These are phyloP conservation scores for Mesochorus sp. DNA, from an alignment of 2,888 invertebrate species.

Conservation along the genomic window DNA sequence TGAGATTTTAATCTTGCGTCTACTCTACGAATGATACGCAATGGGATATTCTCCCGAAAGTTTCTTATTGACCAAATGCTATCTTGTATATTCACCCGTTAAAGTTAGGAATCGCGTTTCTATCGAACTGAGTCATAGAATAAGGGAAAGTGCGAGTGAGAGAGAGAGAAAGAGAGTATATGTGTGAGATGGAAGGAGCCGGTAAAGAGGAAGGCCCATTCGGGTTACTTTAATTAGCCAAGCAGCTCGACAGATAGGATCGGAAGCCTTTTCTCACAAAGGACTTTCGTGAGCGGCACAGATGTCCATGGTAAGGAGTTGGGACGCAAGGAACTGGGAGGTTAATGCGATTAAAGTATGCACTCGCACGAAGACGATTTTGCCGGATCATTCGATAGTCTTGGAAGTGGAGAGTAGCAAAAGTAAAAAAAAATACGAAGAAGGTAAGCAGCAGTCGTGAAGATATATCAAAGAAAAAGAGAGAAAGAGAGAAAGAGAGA, in stretches of 20 bases:
- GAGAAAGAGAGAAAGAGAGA: not conserved
- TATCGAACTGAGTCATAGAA: constrained; percentile 4
- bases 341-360: constrained; percentile 71
- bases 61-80: not conserved
- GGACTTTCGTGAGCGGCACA: constrained; percentile 51
- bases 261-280: constrained; percentile 52
- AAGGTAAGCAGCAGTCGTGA: constrained; percentile 29
- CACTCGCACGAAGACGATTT: constrained; percentile 69
- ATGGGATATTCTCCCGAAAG: constrained; percentile 28
- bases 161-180: constrained; percentile 4
- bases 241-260: constrained; percentile 65
- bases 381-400: constrained; percentile 63
- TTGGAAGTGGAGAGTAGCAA: constrained; percentile 50
- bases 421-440: constrained; percentile 33
- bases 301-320: constrained; percentile 40
- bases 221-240: constrained; percentile 70
- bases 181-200: constrained; percentile 11
- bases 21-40: constrained; percentile 17
- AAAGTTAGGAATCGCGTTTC: constrained; percentile 9
- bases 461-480: constrained; percentile 24
- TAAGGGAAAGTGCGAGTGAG: not conserved
- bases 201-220: constrained; percentile 44
- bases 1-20: not conserved
- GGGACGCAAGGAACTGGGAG: constrained; percentile 31
- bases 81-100: constrained; percentile 19